Conservation (phyloP, 1,140 invertebrate species). For the Tribolium madens region DNA sequence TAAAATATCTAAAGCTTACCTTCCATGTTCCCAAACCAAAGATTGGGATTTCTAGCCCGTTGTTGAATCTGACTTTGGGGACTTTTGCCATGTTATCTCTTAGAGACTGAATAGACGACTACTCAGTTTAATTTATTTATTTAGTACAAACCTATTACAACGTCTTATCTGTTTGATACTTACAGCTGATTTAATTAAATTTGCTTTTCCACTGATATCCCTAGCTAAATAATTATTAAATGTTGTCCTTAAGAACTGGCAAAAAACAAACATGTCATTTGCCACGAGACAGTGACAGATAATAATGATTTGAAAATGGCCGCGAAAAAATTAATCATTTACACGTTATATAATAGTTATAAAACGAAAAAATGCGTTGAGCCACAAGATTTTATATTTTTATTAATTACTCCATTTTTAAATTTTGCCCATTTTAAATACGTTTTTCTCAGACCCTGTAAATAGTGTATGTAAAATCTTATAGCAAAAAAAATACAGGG, state of each 20-base stretch:
- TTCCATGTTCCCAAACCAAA: slow-evolving; percentile 83
- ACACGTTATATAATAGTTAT: no score
- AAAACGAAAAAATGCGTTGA: no score
- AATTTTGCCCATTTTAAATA: no score
- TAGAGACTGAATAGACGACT: background rate
- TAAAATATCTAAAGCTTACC: slow-evolving; percentile 64
- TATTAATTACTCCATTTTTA: no score
- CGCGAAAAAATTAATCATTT: background rate
- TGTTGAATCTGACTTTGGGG: slow-evolving; percentile 71
- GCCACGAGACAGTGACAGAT: background rate
- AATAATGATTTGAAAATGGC: background rate
- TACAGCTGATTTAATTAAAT: slow-evolving; percentile 22
- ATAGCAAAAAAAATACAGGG: no score
- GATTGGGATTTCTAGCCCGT: slow-evolving; percentile 72
- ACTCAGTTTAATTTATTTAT: background rate
- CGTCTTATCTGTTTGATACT: slow-evolving; percentile 13
- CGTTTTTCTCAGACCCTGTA: no score
- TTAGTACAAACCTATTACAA: slow-evolving; percentile 6
- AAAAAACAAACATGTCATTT: slow-evolving; percentile 1
- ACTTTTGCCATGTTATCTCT: slow-evolving; percentile 63
- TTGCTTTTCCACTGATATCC: slow-evolving; percentile 1
- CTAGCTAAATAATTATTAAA: background rate
- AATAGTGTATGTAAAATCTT: no score
- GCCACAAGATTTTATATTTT: no score
- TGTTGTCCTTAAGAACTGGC: background rate